phyloP scores from a whole-genome alignment of 2,113 vertebrate species.

The Eudyptes chrysolophus region DNA sequence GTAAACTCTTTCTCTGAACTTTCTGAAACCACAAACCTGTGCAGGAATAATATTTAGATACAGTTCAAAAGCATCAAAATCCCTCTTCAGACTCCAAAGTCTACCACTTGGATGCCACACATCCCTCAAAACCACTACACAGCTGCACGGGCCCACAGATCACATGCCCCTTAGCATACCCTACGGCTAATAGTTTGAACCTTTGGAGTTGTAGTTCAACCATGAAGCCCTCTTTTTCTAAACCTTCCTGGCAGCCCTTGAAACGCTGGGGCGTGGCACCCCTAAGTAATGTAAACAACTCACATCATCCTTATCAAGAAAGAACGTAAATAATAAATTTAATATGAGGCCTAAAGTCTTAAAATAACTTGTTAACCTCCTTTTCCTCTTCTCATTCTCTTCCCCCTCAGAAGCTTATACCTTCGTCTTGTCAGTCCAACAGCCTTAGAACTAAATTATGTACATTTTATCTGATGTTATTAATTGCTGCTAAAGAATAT shows the following conservation, averaged over 20 bases:
- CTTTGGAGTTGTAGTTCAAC: neutral
- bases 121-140: conserved; percentile 13
- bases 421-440: neutral
- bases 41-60: neutral
- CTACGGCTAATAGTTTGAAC: neutral
- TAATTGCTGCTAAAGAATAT: neutral
- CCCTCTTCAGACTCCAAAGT: neutral
- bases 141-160: neutral
- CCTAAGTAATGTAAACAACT: neutral
- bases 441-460: neutral
- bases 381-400: neutral
- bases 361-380: neutral
- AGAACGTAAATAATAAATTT: neutral
- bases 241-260: neutral
- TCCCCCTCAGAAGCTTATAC: neutral
- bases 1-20: conserved; percentile 13
- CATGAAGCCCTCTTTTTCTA: neutral
- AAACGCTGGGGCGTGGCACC: neutral
- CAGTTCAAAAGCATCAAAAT: conserved; percentile 26
- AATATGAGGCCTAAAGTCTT: neutral
- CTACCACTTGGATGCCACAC: neutral
- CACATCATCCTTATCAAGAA: conserved; percentile 1
- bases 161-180: neutral
- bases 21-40: neutral
- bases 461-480: neutral